These are phyloP conservation scores for Thinocorus orbignyianus DNA, from an alignment of 2,113 vertebrate genomes.

Conservation along the genomic window DNA sequence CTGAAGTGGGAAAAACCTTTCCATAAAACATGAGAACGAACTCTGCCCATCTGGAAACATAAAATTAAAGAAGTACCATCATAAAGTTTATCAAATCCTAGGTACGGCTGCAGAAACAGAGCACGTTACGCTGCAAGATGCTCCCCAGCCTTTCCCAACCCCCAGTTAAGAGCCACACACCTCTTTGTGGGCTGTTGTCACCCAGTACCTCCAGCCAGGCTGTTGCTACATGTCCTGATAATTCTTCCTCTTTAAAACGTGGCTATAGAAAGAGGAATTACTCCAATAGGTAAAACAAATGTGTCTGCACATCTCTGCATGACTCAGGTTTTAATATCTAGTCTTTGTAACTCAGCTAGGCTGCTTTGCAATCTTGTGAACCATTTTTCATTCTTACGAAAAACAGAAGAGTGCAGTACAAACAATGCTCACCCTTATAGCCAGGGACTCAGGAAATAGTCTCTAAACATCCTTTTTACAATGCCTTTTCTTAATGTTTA, in stretches of 20 bases:
- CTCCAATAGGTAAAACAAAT: not conserved
- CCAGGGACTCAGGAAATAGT: not conserved
- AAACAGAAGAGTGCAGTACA: not conserved
- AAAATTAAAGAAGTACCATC: not conserved
- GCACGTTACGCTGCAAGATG: not conserved
- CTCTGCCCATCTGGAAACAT: not conserved
- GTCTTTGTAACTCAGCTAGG: fast-evolving
- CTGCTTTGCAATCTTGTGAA: not conserved
- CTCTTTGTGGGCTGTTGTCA: not conserved
- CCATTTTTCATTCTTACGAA: not conserved
- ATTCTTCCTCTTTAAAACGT: not conserved
- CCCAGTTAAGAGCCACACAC: fast-evolving
- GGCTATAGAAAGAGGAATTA: not conserved
- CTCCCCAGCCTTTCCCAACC: fast-evolving
- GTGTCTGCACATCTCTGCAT: fast-evolving
- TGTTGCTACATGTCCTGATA: fast-evolving
- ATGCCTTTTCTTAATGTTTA: not conserved
- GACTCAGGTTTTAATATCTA: not conserved
- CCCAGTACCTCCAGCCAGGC: not conserved
- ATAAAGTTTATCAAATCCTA: not conserved
- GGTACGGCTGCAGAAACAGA: not conserved
- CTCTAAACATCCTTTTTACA: not conserved
- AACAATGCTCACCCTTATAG: fast-evolving
- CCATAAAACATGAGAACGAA: not conserved
- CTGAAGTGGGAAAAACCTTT: not conserved